Evolutionary conservation across 2,113 vertebrate species (phyloP), one percentile per base, ranked within the genome.

Genomic region (Gobio gobio): DNA sequence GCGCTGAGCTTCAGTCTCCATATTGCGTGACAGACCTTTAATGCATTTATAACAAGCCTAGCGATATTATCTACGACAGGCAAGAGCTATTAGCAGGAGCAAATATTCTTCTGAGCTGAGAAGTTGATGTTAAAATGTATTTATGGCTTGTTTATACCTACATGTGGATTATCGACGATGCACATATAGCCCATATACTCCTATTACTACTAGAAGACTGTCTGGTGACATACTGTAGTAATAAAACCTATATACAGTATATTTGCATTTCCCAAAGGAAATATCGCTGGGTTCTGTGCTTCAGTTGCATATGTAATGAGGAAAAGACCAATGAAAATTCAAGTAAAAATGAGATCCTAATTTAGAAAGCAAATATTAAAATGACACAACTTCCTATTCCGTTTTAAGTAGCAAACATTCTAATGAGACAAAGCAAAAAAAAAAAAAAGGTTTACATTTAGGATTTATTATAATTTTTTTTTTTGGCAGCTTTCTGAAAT

Each of bases 1-100:
- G 49, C 82, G 68, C 85, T 84, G 76, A 86, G 78, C 49, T 83
- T 77, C 58, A 51, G 74, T 61, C 14, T 72, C 26, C 58, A 24
- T 80, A 80, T 64, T 66, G 79, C 58, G 22, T 8, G 61, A 24
- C 49, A 29, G 59, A 75, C 76, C 14, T 83, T 83, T 89, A 87
- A 90, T 90, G 83, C 88, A 88, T 89, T 86, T 88, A 56, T 88
- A 87, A 86, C 72, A 87, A 86, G 87, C 64, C 77, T 43, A 66
- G 58, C 56, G 78, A 78, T 88, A 79, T 85, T 78, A 88, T 86
- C 58, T 43, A 43, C 22, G 47, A 56, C 29, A 56, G 12, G 29
- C 80, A 16, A 72, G 64, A 58, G 29, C 49, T 72, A 70, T 72
- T 72, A 82, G 80, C 45, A 36, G 56, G 45, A 82, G 80, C 29